Conservation (phyloP, 2,888 invertebrate species). For the Morpho helenor region DNA sequence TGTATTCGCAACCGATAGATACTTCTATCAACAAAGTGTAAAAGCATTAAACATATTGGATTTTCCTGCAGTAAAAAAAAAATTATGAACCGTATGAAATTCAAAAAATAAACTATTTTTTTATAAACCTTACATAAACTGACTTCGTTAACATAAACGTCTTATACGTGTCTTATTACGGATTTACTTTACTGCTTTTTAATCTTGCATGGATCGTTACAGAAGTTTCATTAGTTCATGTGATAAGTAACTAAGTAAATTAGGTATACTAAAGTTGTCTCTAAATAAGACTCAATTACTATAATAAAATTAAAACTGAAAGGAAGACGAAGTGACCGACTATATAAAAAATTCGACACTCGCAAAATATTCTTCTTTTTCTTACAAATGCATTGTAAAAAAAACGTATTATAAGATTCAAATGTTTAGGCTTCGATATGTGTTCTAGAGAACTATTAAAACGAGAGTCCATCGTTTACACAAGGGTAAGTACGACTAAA, state of each 20-base stretch:
- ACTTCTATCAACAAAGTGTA: no score
- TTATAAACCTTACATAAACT: background rate
- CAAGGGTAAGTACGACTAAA: slow-evolving; percentile 42
- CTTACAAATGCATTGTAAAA: background rate
- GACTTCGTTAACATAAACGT: slow-evolving; percentile 7
- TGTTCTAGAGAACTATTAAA: slow-evolving; percentile 16
- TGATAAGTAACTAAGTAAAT: no score
- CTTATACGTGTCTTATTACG: slow-evolving; percentile 9
- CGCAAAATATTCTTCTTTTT: background rate
- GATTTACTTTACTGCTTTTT: slow-evolving; percentile 6
- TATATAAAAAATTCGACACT: background rate
- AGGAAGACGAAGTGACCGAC: background rate
- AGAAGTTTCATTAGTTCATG: background rate
- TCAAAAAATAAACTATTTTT: no score
- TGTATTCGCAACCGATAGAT: background rate
- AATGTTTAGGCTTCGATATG: slow-evolving; percentile 1
- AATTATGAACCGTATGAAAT: no score
- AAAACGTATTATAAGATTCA: background rate
- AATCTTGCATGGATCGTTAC: slow-evolving; percentile 4
- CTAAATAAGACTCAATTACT: no score
- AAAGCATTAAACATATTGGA: no score
- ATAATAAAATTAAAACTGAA: no score
- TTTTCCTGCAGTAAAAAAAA: no score
- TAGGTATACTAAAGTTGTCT: no score
- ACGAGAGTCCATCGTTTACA: slow-evolving; percentile 10